Conservation (phyloP, 2,113 vertebrate species). For the Neogale vison region DNA sequence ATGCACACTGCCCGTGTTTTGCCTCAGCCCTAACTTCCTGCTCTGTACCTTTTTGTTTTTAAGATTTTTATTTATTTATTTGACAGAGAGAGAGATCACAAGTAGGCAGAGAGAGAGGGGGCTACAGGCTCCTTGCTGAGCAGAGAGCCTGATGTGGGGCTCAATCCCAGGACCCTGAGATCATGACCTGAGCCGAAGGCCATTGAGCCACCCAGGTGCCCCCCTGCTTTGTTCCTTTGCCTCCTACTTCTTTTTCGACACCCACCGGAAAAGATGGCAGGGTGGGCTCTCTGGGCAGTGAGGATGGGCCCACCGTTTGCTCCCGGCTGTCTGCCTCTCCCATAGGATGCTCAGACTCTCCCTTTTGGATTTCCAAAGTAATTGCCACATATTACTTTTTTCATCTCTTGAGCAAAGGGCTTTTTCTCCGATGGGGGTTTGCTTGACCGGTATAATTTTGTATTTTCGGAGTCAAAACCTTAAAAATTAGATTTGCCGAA, state of each 20-base stretch:
- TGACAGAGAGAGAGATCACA: no score
- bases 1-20: background rate
- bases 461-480: background rate
- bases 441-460: background rate
- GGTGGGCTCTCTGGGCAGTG: background rate
- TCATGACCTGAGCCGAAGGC: no score
- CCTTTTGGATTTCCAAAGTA: conserved; percentile 6
- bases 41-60: background rate
- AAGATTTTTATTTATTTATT: no score
- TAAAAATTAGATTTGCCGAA: background rate
- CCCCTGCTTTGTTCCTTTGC: background rate
- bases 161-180: no score
- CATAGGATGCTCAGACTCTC: background rate
- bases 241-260: background rate
- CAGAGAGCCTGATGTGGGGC: no score
- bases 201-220: no score
- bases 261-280: background rate
- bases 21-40: background rate
- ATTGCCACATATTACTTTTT: background rate
- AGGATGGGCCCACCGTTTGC: background rate
- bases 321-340: background rate
- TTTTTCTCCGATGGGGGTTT: no score
- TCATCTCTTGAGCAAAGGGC: background rate
- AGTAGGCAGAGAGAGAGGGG: no score
- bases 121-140: no score